Base-by-base conservation (phyloP, 2,797 vertebrate genomes). In the Thaleichthys pacificus region DNA sequence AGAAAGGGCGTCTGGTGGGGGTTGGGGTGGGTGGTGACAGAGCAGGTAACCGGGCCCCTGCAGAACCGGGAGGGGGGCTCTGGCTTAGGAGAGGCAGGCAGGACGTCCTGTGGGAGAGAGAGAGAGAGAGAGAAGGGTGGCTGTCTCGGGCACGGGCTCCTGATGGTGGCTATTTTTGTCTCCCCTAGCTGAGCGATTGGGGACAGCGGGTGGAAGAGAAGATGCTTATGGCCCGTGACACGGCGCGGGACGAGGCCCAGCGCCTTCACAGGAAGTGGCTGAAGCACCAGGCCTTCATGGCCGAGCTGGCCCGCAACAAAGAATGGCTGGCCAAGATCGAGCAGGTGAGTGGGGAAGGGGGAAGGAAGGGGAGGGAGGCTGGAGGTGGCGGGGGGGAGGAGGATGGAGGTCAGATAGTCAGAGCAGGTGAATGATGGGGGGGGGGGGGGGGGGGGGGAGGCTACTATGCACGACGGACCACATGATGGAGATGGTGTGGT, bases 201-300 rank as follows among this genome's bases (percentile, higher is more conserved):
- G 42, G 42, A 47, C 42, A 14, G 42, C 42, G 12, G 86, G 91
- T 84, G 86, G 86, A 91, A 81, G 94, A 96, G 92, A 98, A 97
- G 94, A 96, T 98, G 96, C 94, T 97, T 82, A 97, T 96, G 68
- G 96, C 96, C 42, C 96, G 96, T 85, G 97, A 98, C 66, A 94
- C 95, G 76, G 97, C 96, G 76, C 95, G 96, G n/a, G 97, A 97
- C 3, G 97, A 97, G 85, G 94, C 96, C 66, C 94, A 95, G 76
- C 95, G 96, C 92, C 94, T 98, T 70, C 97, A 97, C 93, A 95
- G 95, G 86, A 98, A 98, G 89, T 98, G 97, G 97, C 95, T 98
- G 90, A 98, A 98, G 89, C 97, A 98, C 89, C 96, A 98, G 90
- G 96, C 97, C 61, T 98, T 98, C 85, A 96, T 96, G 86, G 96